Evolutionary conservation across 2,888 invertebrate species (phyloP).

Genomic region (Drosophila histrio): DNA sequence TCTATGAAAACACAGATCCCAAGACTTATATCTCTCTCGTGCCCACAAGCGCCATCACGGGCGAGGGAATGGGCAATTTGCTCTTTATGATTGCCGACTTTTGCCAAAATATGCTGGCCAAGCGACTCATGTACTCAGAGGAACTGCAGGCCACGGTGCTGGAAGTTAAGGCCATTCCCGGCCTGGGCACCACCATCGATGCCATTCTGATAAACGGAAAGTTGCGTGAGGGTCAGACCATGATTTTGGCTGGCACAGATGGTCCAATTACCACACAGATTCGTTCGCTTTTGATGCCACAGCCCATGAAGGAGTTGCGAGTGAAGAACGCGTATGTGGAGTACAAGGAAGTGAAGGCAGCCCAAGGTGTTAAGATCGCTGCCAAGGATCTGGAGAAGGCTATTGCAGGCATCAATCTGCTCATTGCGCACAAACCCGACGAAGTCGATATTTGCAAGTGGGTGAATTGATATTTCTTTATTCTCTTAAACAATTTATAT

Average conservation of each 20-base stretch:
- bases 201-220: slow-evolving; percentile 98
- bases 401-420: slow-evolving; percentile 96
- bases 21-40: slow-evolving; percentile 97
- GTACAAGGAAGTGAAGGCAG: slow-evolving; percentile 96
- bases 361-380: slow-evolving; percentile 99
- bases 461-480: slow-evolving; percentile 35
- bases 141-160: slow-evolving; percentile 94
- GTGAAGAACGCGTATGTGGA: slow-evolving; percentile 98
- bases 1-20: slow-evolving; percentile 97
- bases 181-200: slow-evolving; percentile 99
- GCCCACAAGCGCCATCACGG: slow-evolving; percentile 98
- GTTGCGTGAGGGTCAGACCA: slow-evolving; percentile 96
- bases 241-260: slow-evolving; percentile 98
- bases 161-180: slow-evolving; percentile 97
- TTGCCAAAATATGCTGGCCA: slow-evolving; percentile 94
- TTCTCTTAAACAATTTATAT: not conserved
- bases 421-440: slow-evolving; percentile 95
- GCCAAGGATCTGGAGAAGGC: slow-evolving; percentile 99
- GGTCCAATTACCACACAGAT: slow-evolving; percentile 99
- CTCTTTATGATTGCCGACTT: slow-evolving; percentile 96
- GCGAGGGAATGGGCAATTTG: slow-evolving; percentile 99
- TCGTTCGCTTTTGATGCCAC: slow-evolving; percentile 97
- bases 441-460: slow-evolving; percentile 94
- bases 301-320: slow-evolving; percentile 97
- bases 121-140: slow-evolving; percentile 95